Evolutionary conservation across 2,888 invertebrate species (phyloP).

Genomic region (Apocheima hispidaria): DNA sequence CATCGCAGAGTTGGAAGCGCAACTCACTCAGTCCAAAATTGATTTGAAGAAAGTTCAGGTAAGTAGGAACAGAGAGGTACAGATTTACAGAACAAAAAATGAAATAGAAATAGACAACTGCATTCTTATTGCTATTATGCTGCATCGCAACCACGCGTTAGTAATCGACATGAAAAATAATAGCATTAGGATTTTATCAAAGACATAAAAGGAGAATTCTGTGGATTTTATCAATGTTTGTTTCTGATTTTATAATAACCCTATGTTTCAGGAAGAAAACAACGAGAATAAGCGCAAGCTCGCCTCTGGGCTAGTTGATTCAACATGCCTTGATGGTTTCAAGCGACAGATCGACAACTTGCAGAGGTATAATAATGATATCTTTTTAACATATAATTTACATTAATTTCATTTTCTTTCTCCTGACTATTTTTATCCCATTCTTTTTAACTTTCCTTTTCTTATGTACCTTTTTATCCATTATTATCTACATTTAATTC

Average conservation of each 20-base stretch:
- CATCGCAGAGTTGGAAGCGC: slow-evolving; percentile 94
- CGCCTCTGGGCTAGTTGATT: slow-evolving; percentile 82
- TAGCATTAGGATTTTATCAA: too few relatives aligned
- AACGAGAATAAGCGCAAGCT: slow-evolving; percentile 81
- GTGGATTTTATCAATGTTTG: not conserved
- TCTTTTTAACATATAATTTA: not conserved
- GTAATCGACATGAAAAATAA: not conserved
- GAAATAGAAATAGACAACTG: not conserved
- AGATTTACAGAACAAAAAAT: not conserved
- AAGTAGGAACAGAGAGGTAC: slow-evolving; percentile 25
- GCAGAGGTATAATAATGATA: slow-evolving; percentile 82
- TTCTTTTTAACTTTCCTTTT: too few relatives aligned
- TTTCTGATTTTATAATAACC: not conserved
- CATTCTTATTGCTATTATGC: too few relatives aligned
- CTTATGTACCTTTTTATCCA: too few relatives aligned
- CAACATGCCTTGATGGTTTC: slow-evolving; percentile 87
- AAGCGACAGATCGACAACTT: slow-evolving; percentile 90
- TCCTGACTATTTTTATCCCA: not conserved
- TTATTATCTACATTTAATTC: too few relatives aligned
- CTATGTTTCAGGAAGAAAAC: slow-evolving; percentile 74
- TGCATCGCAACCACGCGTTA: too few relatives aligned
- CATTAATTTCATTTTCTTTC: too few relatives aligned
- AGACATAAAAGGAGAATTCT: too few relatives aligned
- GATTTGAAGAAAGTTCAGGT: slow-evolving; percentile 91
- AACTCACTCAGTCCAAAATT: slow-evolving; percentile 91